Base-by-base conservation (phyloP, 2,888 invertebrate species). In the Tetragonisca angustula region DNA sequence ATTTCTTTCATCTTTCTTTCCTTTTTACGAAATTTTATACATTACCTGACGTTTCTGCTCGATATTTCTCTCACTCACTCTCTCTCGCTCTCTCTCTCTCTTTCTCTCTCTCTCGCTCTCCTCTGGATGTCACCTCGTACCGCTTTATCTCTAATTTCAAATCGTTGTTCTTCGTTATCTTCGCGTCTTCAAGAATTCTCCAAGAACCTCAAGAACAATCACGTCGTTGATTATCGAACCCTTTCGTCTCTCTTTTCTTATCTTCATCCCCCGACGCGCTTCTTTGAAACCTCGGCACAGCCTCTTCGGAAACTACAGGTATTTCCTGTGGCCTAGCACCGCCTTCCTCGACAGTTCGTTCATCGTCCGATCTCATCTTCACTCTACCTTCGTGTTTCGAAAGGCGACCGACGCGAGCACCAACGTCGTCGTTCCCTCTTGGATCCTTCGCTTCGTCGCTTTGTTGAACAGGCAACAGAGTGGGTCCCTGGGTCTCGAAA, bases 221-320 rank as follows among this genome's bases (percentile, higher is more conserved):
- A 43, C 15, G n/a, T 36, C 36, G 64, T 36, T 65, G 36, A 65
- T 65, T 15, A 36, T 43, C 64, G 36, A 65, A 36, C n/a, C 2
- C 4, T 21, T 62, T 19, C 27, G 11, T 32, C 32, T 62, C 19
- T 11, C 32, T 13, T 27, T 36, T 21, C 21, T 13, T 36, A 5
- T 64, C 21, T 36, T 24, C 6, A 21, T 65, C 2, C 21, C 64
- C n/a, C 36, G n/a, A 65, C 21, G n/a, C 64, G 6, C 21, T 62
- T 62, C 32, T 75, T 64, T 36, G 43, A 59, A 68, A 62, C 27
- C 61, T 62, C 56, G 56, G 73, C 83, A 77, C 83, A 83, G 62
- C 59, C 83, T 83, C 59, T 77, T 68, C 49, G 74, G 78, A 75
- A 83, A 75, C 78, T 62, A 74, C 61, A 62, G 68, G 56, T 78